Conservation (phyloP, 2,888 invertebrate genomes). For the Horisme vitalbata region DNA sequence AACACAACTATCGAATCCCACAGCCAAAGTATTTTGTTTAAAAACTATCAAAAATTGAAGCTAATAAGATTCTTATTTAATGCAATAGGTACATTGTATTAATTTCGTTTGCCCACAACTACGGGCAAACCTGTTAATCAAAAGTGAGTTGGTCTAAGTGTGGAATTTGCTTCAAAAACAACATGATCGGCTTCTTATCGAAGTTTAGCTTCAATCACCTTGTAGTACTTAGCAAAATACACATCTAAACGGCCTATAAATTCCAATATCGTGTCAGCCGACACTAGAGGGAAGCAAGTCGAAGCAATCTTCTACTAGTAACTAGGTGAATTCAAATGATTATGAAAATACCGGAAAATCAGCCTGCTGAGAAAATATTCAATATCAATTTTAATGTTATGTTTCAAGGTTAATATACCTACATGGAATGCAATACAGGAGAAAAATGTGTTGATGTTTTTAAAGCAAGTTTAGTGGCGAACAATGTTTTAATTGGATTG, state of each 20-base stretch:
- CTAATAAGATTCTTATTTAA: too few species aligned
- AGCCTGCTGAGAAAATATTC: slow-evolving; percentile 1
- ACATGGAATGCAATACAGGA: slow-evolving; percentile 3
- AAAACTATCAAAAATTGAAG: too few species aligned
- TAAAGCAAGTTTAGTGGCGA: background rate
- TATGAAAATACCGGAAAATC: slow-evolving; percentile 10
- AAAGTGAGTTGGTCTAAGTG: background rate
- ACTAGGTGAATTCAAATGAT: slow-evolving; percentile 9
- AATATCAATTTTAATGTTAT: slow-evolving; percentile 9
- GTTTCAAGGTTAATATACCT: background rate
- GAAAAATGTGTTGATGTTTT: background rate
- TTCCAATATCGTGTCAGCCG: slow-evolving; percentile 4
- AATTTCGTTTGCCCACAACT: slow-evolving; percentile 1
- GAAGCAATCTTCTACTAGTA: slow-evolving; percentile 10
- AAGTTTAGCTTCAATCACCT: slow-evolving; percentile 3
- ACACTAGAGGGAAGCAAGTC: slow-evolving; percentile 9
- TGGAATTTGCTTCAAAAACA: background rate
- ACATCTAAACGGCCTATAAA: slow-evolving; percentile 15
- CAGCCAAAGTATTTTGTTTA: too few species aligned
- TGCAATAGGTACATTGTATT: background rate
- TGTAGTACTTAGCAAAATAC: slow-evolving; percentile 13
- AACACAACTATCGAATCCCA: too few species aligned
- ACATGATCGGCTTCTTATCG: slow-evolving; percentile 1
- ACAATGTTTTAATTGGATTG: background rate
- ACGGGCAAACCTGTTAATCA: background rate